Evolutionary conservation across 2,888 invertebrate genomes (phyloP), one percentile per base, ranked within the genome.

Genomic region (Pimpla rufipes): DNA sequence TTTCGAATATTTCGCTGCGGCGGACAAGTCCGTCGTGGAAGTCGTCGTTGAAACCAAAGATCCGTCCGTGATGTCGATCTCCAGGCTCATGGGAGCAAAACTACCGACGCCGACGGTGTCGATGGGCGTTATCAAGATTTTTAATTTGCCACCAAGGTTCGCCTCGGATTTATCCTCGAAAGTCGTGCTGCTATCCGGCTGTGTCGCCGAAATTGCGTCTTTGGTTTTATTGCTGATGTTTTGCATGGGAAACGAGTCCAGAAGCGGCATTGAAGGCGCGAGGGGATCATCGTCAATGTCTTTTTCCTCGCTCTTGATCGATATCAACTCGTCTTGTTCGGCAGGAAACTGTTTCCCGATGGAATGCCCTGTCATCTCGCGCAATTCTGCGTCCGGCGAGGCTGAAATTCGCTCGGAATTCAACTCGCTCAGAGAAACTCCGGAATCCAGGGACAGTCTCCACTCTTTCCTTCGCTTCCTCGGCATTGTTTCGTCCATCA

Each of bases 171-270:
- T 59, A 52, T 73, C 73, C 4, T 37, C 45, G 11, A 42, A 35
- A 47, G n/a, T 74, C 13, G 83, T 81, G 35, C 83, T 79, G 45
- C 79, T 78, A 50, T 84, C 83, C 37, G 83, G 83, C 68, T 78
- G 47, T 6, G 23, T 18, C 21, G 73, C 42, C 18, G 23, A 13
- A 7, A 23, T 29, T 1, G 18, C 66, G 21, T 10, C 16, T 2
- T 23, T 5, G 5, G 29, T 3, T 29, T 29, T 5, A 29, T 29
- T 5, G 29, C 29, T 52, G 50, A 7, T 23, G 0, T n/a, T 74
- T 16, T n/a, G n/a, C 50, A 21, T 0, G 0, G 50, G 67, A 1
- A 10, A 3, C 10, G 57, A 4, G 35, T 75, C 75, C 40, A 79
- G 50, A n/a, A 50, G n/a, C 0, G 83, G 79, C 83, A 83, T 83